These are phyloP conservation scores for Carterocephalus palaemon DNA, from an alignment of 2,888 invertebrate species.

Conservation along the genomic window DNA sequence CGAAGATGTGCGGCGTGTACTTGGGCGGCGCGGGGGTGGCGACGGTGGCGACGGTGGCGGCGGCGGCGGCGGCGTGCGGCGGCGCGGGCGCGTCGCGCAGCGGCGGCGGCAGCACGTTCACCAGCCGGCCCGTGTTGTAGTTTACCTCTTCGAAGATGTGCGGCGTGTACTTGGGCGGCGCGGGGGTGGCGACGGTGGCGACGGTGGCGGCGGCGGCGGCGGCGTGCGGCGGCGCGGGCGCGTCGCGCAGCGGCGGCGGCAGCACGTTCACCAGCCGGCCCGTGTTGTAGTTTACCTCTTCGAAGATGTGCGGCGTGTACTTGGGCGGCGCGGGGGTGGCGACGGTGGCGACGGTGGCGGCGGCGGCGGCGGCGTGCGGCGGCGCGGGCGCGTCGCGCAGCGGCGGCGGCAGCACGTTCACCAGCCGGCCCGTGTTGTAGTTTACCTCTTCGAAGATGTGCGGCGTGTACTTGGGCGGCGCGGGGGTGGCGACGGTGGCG, in stretches of 20 bases:
- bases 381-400: conserved; percentile 73
- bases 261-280: conserved; percentile 87
- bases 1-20: conserved; percentile 91
- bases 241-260: conserved; percentile 82
- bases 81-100: conserved; percentile 73
- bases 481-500: conserved; percentile 42
- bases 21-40: conserved; percentile 81
- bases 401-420: conserved; percentile 85
- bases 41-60: conserved; percentile 39
- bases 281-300: conserved; percentile 97
- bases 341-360: conserved; percentile 38
- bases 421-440: conserved; percentile 92
- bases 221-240: conserved; percentile 46
- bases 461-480: conserved; percentile 90
- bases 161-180: conserved; percentile 90
- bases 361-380: conserved; percentile 45
- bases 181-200: conserved; percentile 42
- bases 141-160: no score
- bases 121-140: conserved; percentile 92
- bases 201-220: conserved; percentile 42
- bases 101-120: conserved; percentile 85
- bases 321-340: conserved; percentile 81
- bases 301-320: conserved; percentile 91
- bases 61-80: conserved; percentile 45
- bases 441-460: no score